Evolutionary conservation across 2,797 vertebrate genomes (phyloP).

Genomic region (Gobionotothen gibberifrons): DNA sequence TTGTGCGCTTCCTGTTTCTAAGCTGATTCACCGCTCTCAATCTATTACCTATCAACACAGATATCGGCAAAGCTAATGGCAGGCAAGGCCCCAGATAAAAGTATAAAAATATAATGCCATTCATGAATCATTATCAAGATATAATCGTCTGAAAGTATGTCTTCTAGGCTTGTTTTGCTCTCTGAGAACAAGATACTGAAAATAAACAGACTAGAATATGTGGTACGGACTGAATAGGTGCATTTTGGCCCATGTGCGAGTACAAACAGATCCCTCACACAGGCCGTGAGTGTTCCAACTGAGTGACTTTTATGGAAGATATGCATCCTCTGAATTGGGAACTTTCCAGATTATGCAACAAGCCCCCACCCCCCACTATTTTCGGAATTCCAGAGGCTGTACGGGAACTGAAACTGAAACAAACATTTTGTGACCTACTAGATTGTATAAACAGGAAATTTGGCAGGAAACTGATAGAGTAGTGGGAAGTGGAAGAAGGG

Average conservation of each 20-base stretch:
- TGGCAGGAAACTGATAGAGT: background rate
- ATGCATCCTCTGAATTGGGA: background rate
- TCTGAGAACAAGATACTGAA: constrained; percentile 6
- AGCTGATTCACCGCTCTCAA: too few species aligned
- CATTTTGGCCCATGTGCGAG: background rate
- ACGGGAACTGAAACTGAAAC: constrained; percentile 4
- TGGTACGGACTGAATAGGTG: background rate
- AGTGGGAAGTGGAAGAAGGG: background rate
- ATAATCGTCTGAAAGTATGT: background rate
- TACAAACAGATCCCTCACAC: background rate
- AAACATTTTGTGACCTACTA: background rate
- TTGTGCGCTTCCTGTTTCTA: too few species aligned
- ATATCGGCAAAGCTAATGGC: too few species aligned
- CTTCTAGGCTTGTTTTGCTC: background rate
- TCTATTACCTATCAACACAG: too few species aligned
- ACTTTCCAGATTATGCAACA: constrained; percentile 22
- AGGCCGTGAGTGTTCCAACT: too few species aligned
- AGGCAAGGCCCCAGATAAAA: too few species aligned
- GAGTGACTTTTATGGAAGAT: background rate
- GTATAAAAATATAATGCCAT: background rate
- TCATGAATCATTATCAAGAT: background rate
- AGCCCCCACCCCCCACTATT: background rate
- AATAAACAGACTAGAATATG: background rate
- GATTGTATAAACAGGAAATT: background rate
- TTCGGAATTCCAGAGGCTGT: background rate